Base-by-base conservation (phyloP, 92 coral and sea anemone genomes). In the Heteractis magnifica region DNA sequence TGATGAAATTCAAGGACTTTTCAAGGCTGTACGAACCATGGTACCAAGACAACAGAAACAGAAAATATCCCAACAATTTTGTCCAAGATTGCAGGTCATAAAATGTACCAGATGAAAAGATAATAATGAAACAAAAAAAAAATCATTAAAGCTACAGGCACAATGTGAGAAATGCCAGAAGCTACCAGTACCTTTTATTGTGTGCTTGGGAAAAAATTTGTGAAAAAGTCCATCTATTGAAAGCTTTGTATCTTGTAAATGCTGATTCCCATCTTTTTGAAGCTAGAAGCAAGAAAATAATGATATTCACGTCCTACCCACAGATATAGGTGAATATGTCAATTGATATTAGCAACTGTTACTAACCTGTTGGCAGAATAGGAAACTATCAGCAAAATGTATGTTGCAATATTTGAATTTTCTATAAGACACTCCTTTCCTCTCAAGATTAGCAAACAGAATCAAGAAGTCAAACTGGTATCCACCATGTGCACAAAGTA, bases 401-500 rank as follows among this genome's bases (percentile, higher is more conserved):
- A 95, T 52, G 73, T 95, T 95, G 83, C 52, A 92, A 41, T 89
- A 81, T 14, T 84, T 82, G 79, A 95, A 83, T 65, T 86, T 75
- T 60, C 88, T 71, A 51, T 90, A 85, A 56, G 92, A 73, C 55
- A 95, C 71, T 48, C 95, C 94, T 71, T 77, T 76, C 73, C 93
- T 90, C 85, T 94, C 94, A 93, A 95, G 91, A 85, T 93, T 94
- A 48, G 93, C 90, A 68, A 95, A 88, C 64, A 95, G 68, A 62
- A 95, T 95, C 60, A 90, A 88, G 79, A 89, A 95, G 88, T 95
- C 98, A 88, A 95, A 95, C 6, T 90, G 94, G 72, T 88, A 92
- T 6, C 98, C 96, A 84, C 92, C 91, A 82, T 95, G 98, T 23
- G 98, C 98, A 90, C 98, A 95, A 77, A 95, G 79, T 16, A 95